Evolutionary conservation across 1,140 invertebrate species (phyloP), one percentile per base, ranked within the genome.

Genomic region (Acromyrmex charruanus): DNA sequence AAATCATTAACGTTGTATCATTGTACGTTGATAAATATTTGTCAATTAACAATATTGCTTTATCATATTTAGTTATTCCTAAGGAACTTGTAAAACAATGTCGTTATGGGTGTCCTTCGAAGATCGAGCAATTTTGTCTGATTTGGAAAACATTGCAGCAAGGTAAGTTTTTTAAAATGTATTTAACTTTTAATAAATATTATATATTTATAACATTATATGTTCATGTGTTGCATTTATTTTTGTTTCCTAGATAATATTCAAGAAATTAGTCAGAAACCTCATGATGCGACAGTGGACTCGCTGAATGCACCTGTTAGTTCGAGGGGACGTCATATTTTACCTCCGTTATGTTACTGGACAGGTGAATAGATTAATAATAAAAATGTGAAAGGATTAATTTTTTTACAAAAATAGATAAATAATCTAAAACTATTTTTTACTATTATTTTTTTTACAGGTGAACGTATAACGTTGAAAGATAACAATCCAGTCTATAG

Each of bases 71-170:
- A 94, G 92, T 69, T 82, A 58, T 94, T 6, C 93, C 92, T 0
- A 94, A 91, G 58, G 68, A 93, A 59, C 86, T 94, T 31, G 12
- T 92, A 9, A 89, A 79, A 55, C 49, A 89, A 18, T 94, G 93
- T 85, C 82, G 86, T 21, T 39, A 87, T 31, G 93, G 93, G 31
- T 94, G 94, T 86, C 94, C 94, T n/a, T 12, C 28, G 12, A 90
- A 86, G 0, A 92, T 94, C n/a, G 39, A 91, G 1, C 18, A 89
- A 28, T 94, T 94, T 88, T 94, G 93, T 59, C 53, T 89, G 68
- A 85, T 65, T 25, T 94, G 94, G 94, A 81, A 81, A 79, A 84
- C 3, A 6, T 72, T 87, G 31, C 21, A 74, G 66, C 28, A 25
- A 10, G 25, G 77, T 86, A 7, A 51, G 18, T 81, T 59, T 66